Evolutionary conservation across 2,113 vertebrate species (phyloP), one percentile per base, ranked within the genome.

Genomic region (Thamnaconus septentrionalis): DNA sequence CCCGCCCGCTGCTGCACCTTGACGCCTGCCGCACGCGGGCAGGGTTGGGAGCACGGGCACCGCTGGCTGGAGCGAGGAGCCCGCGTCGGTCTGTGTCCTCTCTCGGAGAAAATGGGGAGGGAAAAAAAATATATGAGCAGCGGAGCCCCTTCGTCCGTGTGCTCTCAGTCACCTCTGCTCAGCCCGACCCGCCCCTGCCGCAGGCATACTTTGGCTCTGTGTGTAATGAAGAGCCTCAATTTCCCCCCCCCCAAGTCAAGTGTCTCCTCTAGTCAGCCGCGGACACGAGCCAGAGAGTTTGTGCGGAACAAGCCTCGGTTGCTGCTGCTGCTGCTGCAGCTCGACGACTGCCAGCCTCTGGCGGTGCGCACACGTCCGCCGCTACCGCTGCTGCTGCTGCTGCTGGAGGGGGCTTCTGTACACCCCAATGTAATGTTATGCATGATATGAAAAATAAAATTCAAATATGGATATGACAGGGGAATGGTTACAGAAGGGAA

Each of bases 311-410:
- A 31, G 18, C 18, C 18, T 31, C 18, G 18, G 18, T 31, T 31
- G 18, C 18, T 31, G 18, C 18, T 31, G 18, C 18, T 31, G 77
- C 84, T 59, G 61, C 65, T 72, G 83, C 66, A 69, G 73, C 84
- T 82, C 75, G 73, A 90, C 87, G 18, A 31, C 18, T 31, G 18
- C 18, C 18, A 85, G 91, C 90, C 88, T 91, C 92, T 85, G 88
- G 92, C 76, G 90, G 92, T 85, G 85, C 76, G 73, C 79, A 53
- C 75, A 51, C 59, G 66, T 75, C 76, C 63, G 86, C 66, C 80
- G 76, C 64, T 85, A 85, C 18, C 18, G 18, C 18, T 2, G 18
- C 18, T 31, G 18, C 18, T 31, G 18, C 18, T 31, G 18, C 18
- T 31, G 18, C 18, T 31, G 18, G 18, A 31, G 18, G 18, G 18